Conservation (phyloP, 2,888 invertebrate genomes). For the Lasioglossum figueresi region DNA sequence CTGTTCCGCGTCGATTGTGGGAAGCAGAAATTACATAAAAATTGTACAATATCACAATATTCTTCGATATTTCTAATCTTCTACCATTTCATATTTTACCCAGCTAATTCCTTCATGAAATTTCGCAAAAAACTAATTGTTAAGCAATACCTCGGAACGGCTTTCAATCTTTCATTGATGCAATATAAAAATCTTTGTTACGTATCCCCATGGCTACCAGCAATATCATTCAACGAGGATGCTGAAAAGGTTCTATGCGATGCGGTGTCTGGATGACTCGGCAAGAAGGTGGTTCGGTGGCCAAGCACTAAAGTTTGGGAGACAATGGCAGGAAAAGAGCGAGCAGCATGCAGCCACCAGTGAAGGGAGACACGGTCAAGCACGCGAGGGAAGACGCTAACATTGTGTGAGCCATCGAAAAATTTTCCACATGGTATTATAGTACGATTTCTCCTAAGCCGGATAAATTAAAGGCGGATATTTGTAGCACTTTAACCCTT, state of each 20-base stretch:
- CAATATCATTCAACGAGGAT: not conserved
- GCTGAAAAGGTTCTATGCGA: not conserved
- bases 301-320: conserved; percentile 61
- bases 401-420: not conserved
- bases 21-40: not conserved
- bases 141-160: not conserved
- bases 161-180: not conserved
- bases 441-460: not conserved
- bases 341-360: conserved; percentile 12
- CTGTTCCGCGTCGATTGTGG: not conserved
- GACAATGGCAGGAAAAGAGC: conserved; percentile 45
- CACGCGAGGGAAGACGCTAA: conserved; percentile 16
- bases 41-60: too few species aligned
- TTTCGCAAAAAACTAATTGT: not conserved
- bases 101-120: not conserved
- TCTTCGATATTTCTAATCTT: too few species aligned
- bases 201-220: not conserved
- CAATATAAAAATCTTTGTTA: not conserved
- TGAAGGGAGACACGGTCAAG: conserved; percentile 17
- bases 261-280: conserved; percentile 18
- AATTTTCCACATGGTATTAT: not conserved
- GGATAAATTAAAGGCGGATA: too few species aligned
- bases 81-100: not conserved
- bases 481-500: too few species aligned
- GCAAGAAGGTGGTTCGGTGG: conserved; percentile 49